Evolutionary conservation across 2,888 invertebrate genomes (phyloP), one percentile per base, ranked within the genome.

Genomic region (Eueremaeus valkanovi): DNA sequence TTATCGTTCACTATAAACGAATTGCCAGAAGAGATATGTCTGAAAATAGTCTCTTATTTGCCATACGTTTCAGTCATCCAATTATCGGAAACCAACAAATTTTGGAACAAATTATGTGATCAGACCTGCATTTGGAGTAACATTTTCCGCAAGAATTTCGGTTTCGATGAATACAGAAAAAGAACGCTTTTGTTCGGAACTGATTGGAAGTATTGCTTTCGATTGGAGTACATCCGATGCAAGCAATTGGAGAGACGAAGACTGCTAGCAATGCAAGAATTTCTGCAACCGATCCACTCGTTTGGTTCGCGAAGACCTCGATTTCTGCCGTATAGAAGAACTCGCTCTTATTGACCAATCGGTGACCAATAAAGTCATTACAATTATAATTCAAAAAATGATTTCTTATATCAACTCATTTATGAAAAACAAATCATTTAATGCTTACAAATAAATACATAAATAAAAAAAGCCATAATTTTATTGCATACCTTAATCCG

Each of bases 31-130:
- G 66, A 66, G 27, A 11, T 66, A 1, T 36, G 33, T n/a, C 3
- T 18, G 5, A 33, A 36, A 66, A 36, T 66, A n/a, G n/a, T 66
- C n/a, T 3, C 18, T 9, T n/a, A 66, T 66, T 21, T 66, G 36
- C 66, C 36, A 18, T 66, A 36, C 21, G 33, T 21, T 16, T 36
- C 66, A 66, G 36, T 66, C 36, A 66, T 66, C n/a, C 66, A 66
- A 66, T 36, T 66, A 18, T 66, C 66, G 5, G 1, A 66, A 66
- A 66, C 66, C 8, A 66, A 66, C n/a, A 16, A n/a, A 3, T 66
- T 36, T 66, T 66, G 66, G 66, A 33, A 66, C 8, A n/a, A n/a
- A 1, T n/a, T 33, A 1, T 66, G 66, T 11, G 61, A 29, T 31
- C 1, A 29, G 16, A 6, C 27, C 16, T 13, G 16, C 3, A 29